Conservation (phyloP, 2,797 vertebrate genomes). For the Syngnathus rostellatus region DNA sequence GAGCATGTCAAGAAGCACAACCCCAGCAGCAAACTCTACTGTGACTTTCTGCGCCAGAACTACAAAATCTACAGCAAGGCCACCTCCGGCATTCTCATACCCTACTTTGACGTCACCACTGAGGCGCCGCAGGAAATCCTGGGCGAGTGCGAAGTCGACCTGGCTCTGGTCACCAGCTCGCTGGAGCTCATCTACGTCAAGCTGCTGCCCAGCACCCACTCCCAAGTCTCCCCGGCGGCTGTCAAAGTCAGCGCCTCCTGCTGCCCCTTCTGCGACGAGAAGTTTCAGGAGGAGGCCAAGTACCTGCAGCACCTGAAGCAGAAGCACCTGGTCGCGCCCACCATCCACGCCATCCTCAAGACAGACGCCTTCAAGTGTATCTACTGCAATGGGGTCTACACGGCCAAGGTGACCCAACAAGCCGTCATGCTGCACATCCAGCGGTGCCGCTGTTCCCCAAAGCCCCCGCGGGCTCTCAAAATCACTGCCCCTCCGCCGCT, state of each 20-base stretch:
- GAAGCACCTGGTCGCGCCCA: constrained; percentile 89
- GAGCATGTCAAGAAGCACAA: constrained; percentile 85
- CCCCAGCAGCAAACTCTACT: constrained; percentile 73
- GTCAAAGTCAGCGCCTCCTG: constrained; percentile 55
- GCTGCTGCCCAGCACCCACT: constrained; percentile 70
- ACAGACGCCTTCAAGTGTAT: constrained; percentile 94
- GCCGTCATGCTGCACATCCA: constrained; percentile 89
- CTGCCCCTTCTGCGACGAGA: constrained; percentile 87
- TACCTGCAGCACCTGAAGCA: constrained; percentile 86
- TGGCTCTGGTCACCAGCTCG: constrained; percentile 81
- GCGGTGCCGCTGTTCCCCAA: constrained; percentile 84
- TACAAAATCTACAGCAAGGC: constrained; percentile 79
- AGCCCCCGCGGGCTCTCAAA: constrained; percentile 9
- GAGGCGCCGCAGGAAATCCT: constrained; percentile 79
- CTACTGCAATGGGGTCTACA: constrained; percentile 96
- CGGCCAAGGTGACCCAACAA: constrained; percentile 86
- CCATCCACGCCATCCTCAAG: constrained; percentile 88
- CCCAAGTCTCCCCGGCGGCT: constrained; percentile 50
- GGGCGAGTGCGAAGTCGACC: constrained; percentile 81
- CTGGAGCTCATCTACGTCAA: constrained; percentile 81
- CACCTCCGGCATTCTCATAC: constrained; percentile 78
- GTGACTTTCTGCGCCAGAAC: constrained; percentile 82
- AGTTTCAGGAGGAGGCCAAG: constrained; percentile 67
- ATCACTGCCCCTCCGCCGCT: constrained; percentile 1
- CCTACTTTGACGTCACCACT: constrained; percentile 86